These are phyloP conservation scores for Pipistrellus kuhlii DNA, from an alignment of 2,797 vertebrate genomes.

Conservation along the genomic window DNA sequence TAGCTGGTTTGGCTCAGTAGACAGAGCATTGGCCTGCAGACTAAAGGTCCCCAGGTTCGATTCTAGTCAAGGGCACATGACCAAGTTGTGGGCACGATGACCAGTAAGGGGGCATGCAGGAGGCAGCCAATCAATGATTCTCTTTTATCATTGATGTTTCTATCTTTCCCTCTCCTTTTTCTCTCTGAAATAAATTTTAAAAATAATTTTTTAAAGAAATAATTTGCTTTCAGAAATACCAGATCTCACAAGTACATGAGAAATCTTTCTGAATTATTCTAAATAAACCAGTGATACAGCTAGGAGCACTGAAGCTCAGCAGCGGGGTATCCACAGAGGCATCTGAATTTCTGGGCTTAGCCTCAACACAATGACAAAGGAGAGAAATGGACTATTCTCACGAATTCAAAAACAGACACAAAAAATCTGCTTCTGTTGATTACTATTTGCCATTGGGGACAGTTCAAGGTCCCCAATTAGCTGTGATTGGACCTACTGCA, in stretches of 20 bases:
- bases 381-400: neutral
- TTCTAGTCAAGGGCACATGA: too few species aligned
- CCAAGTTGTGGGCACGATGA: too few species aligned
- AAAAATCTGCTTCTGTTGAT: neutral
- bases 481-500: neutral
- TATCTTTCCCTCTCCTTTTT: too few species aligned
- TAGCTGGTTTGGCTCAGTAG: too few species aligned
- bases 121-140: too few species aligned
- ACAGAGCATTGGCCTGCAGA: too few species aligned
- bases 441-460: neutral
- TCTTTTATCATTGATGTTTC: too few species aligned
- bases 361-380: neutral
- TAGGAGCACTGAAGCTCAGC: neutral
- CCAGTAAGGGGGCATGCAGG: too few species aligned
- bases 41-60: too few species aligned
- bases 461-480: neutral
- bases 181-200: too few species aligned
- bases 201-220: neutral
- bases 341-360: slow-evolving; percentile 9
- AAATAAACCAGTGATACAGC: slow-evolving; percentile 12
- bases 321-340: neutral
- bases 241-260: slow-evolving; percentile 9
- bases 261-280: slow-evolving; percentile 39
- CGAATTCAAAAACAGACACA: neutral
- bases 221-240: neutral